Base-by-base conservation (phyloP, 1,140 invertebrate genomes). In the Steinernema feltiae region DNA sequence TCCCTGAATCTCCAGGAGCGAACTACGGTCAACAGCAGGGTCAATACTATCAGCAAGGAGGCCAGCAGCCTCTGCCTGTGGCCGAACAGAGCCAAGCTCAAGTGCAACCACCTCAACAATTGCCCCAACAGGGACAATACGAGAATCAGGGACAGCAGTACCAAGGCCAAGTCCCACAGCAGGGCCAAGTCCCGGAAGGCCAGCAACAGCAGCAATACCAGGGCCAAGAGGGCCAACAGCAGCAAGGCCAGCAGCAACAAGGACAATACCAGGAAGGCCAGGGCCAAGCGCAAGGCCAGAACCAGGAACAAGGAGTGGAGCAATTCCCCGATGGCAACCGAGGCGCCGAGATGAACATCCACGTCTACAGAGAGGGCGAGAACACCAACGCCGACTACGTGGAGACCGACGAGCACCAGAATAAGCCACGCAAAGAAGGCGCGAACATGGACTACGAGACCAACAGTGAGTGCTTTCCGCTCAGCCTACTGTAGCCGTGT, bases 31-130 rank as follows among this genome's bases (percentile, higher is more conserved):
- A 63, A 27, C 12, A 27, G 3, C 53, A 63, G 24, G 24, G 53
- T n/a, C 53, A 63, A 63, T 63, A 63, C 24, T 63, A 63, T 27
- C 53, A 63, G 24, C 53, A 63, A 27, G 53, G 53, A 15, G 53
- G 53, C 7, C 53, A 63, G 53, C 53, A 63, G 24, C 53, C 53
- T 63, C 24, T 63, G 15, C 53, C 53, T 27, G 24, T 27, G 24
- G 53, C 53, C 24, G 53, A 63, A 21, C 53, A 63, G 24, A 27
- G 53, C 24, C 53, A 63, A 63, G 53, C 12, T 17, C 53, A 63
- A 27, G 12, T 17, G 15, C 53, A 12, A 27, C 53, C 7, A 27
- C 12, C 24, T 63, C 53, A 63, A 27, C 12, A 7, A 7, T 27
- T 63, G 53, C 53, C 53, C 24, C 53, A n/a, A n/a, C n/a, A 63